Base-by-base conservation (phyloP, 1,140 invertebrate genomes). In the Dysdera silvatica region DNA sequence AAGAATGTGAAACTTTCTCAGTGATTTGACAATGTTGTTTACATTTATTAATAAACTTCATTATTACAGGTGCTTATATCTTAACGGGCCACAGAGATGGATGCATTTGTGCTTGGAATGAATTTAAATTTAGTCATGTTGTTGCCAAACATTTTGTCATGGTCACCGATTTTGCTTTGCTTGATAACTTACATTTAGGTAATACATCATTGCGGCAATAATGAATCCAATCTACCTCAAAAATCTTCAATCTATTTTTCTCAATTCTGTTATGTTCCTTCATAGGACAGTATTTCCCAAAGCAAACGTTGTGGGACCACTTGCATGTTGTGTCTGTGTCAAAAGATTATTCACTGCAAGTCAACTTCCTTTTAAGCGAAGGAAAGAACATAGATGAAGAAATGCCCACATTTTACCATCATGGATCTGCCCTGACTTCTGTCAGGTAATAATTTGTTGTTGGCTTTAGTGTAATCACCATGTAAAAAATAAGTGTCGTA, bases 321-420 rank as follows among this genome's bases (percentile, higher is more conserved):
- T 53, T 55, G 48, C 61, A 63, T 48, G 32, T 56, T 6, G 56
- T 63, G 29, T 48, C 61, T 20, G 29, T 49, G 48, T 63, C 61
- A 24, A 63, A 49, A 40, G 61, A 63, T 23, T 23, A 7, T 2
- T 56, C 16, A 18, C 55, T 63, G n/a, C 51, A 54, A 29, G 29
- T 63, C 6, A 40, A 16, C 24, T 56, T 18, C 18, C 51, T 63
- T 18, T 56, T 63, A 41, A n/a, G n/a, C n/a, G 61, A 63, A 18
- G 18, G 7, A 32, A 29, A 55, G 14, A 24, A 18, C 23, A n/a
- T 4, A 3, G 20, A 7, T 18, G 35, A 54, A 20, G 16, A 16
- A 14, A 23, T 24, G 40, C 4, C 24, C 2, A 4, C 43, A 18
- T 28, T 63, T 14, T 37, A 63, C 12, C 20, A 49, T 5, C 43